Conservation (phyloP, 2,888 invertebrate genomes). For the Argynnis bischoffii region DNA sequence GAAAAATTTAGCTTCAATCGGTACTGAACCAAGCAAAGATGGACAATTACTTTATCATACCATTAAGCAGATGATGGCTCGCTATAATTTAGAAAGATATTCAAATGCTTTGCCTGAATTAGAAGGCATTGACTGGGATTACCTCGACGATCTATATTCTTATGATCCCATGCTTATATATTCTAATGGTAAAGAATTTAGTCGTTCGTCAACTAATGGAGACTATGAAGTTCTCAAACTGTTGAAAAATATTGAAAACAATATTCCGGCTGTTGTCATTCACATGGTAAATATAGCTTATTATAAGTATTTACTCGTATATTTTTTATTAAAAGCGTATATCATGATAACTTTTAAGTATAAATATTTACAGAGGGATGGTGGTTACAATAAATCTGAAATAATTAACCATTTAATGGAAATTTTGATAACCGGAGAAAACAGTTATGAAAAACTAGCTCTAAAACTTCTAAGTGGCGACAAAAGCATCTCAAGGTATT, state of each 20-base stretch:
- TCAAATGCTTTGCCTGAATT: slow-evolving; percentile 84
- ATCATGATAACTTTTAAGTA: slow-evolving; percentile 35
- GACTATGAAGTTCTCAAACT: slow-evolving; percentile 56
- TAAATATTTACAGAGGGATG: slow-evolving; percentile 60
- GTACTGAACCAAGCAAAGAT: slow-evolving; percentile 60
- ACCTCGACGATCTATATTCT: slow-evolving; percentile 65
- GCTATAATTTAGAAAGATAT: slow-evolving; percentile 87
- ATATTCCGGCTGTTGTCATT: slow-evolving; percentile 53
- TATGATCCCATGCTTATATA: slow-evolving; percentile 84
- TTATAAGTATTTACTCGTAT: neutral
- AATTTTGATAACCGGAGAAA: slow-evolving; percentile 62
- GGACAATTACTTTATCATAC: slow-evolving; percentile 85
- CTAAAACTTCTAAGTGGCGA: slow-evolving; percentile 55
- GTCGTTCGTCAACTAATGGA: slow-evolving; percentile 70
- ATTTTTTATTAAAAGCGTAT: neutral
- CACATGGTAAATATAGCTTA: slow-evolving; percentile 60
- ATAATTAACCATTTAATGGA: slow-evolving; percentile 71
- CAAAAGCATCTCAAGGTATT: slow-evolving; percentile 50
- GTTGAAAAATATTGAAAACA: slow-evolving; percentile 65
- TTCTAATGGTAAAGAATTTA: slow-evolving; percentile 84
- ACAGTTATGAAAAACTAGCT: slow-evolving; percentile 65
- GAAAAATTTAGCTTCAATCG: slow-evolving; percentile 81
- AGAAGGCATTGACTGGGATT: slow-evolving; percentile 78
- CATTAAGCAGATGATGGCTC: slow-evolving; percentile 86
- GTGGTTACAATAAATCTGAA: slow-evolving; percentile 66